Evolutionary conservation across 1,140 invertebrate genomes (phyloP).

Genomic region (Pseudomyrmex flavicornis): DNA sequence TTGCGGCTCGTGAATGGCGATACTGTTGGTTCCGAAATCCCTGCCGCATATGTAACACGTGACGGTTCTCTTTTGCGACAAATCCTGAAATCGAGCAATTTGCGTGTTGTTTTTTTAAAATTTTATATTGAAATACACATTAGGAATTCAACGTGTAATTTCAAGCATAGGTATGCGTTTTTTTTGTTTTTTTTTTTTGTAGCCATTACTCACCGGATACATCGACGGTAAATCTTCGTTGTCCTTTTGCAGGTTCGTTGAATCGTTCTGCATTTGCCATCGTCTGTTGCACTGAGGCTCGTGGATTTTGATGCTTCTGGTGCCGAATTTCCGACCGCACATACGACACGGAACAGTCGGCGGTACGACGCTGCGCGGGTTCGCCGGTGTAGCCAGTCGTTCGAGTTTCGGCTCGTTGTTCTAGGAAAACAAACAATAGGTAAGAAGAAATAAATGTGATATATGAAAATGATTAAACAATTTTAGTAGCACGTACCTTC

Average conservation of each 20-base stretch:
- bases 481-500: conserved; percentile 61
- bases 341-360: conserved; percentile 88
- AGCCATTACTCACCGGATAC: conserved; percentile 71
- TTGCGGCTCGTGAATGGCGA: conserved; percentile 91
- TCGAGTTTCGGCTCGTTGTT: conserved; percentile 32
- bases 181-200: conserved; percentile 19
- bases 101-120: neutral
- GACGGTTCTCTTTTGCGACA: conserved; percentile 68
- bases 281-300: conserved; percentile 92
- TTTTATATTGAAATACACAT: neutral
- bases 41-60: conserved; percentile 92
- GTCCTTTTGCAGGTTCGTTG: conserved; percentile 75
- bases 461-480: neutral
- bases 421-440: conserved; percentile 1
- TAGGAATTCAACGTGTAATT: neutral
- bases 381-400: conserved; percentile 86
- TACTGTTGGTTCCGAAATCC: conserved; percentile 90
- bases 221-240: conserved; percentile 30
- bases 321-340: conserved; percentile 90
- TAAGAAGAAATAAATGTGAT: neutral
- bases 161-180: conserved; percentile 15
- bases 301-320: conserved; percentile 90
- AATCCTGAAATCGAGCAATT: conserved; percentile 60
- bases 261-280: conserved; percentile 89
- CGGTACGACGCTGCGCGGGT: conserved; percentile 81